Evolutionary conservation across 2,888 invertebrate species (phyloP).

Genomic region (Amblyjoppa proteus): DNA sequence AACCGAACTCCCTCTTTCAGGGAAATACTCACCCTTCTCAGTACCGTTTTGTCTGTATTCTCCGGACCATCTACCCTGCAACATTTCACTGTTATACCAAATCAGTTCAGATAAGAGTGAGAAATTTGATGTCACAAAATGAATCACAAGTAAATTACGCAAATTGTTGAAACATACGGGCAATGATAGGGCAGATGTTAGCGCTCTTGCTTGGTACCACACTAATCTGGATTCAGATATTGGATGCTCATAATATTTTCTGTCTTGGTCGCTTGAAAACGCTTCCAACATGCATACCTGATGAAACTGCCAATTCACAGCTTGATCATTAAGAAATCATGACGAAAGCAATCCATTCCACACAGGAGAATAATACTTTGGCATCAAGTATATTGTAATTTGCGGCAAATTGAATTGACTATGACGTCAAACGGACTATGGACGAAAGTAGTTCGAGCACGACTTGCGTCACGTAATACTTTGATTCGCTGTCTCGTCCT

Average conservation of each 20-base stretch:
- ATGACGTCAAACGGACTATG: neutral
- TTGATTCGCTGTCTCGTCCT: constrained; percentile 38
- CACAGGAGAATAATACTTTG: no score
- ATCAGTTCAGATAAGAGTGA: constrained; percentile 43
- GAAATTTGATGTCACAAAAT: constrained; percentile 62
- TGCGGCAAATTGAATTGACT: neutral
- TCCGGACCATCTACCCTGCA: constrained; percentile 45
- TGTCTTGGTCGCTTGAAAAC: neutral
- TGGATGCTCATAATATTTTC: neutral
- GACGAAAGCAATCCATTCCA: neutral
- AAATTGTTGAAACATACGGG: neutral
- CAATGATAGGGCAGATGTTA: neutral
- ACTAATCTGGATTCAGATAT: neutral
- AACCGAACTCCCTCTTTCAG: constrained; percentile 50
- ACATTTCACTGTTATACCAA: constrained; percentile 68
- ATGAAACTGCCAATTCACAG: neutral
- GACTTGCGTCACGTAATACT: constrained; percentile 38
- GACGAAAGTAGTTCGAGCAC: constrained; percentile 27
- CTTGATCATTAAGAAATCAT: neutral
- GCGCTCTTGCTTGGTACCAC: neutral
- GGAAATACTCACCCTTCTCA: constrained; percentile 43
- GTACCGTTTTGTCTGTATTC: constrained; percentile 38
- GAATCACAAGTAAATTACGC: constrained; percentile 80
- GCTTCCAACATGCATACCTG: neutral
- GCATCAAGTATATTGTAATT: neutral